These are phyloP conservation scores for Nymphicus hollandicus DNA, from an alignment of 2,113 vertebrate genomes.

Conservation along the genomic window DNA sequence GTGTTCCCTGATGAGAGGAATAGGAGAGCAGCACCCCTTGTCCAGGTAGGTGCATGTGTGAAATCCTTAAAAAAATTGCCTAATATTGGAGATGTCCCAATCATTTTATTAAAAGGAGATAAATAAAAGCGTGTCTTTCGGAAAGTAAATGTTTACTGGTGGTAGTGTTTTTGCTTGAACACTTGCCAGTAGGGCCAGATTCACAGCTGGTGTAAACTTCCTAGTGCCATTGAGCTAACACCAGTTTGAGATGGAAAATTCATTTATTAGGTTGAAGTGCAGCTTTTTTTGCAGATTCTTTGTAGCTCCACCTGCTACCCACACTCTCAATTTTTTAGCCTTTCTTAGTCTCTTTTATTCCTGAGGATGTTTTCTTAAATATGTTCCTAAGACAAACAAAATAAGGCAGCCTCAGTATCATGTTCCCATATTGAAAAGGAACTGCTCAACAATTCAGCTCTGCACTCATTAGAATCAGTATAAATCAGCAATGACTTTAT, in stretches of 20 bases:
- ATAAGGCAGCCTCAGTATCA: background rate
- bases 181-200: background rate
- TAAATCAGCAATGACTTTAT: background rate
- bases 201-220: conserved; percentile 10
- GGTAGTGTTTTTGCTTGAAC: conserved; percentile 35
- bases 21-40: background rate
- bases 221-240: background rate
- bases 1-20: background rate
- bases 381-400: background rate
- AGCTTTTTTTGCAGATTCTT: background rate
- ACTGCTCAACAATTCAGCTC: background rate
- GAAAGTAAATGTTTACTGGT: background rate
- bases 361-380: background rate
- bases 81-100: background rate
- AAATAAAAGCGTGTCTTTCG: conserved; percentile 9
- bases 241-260: conserved; percentile 1
- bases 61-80: background rate
- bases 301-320: background rate
- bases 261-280: background rate
- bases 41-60: background rate
- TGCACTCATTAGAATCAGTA: background rate
- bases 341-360: background rate
- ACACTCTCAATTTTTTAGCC: background rate
- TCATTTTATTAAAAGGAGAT: background rate
- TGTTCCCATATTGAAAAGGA: background rate